Evolutionary conservation across 2,113 vertebrate genomes (phyloP), one percentile per base, ranked within the genome.

Genomic region (Clarias macrocephalus): DNA sequence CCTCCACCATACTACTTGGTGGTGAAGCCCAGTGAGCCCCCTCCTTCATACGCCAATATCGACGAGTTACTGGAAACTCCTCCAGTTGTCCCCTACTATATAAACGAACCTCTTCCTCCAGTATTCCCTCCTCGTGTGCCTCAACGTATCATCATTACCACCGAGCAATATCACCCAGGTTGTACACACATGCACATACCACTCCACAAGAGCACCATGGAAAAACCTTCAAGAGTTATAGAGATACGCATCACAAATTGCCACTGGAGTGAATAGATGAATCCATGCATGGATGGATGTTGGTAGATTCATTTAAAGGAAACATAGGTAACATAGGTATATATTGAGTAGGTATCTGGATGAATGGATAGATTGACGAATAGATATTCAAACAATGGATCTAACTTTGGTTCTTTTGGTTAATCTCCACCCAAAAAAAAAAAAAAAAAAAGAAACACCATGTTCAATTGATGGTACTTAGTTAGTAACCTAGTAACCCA

Each of bases 1-100:
- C 91, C 90, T 10, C 89, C 88, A 13, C 84, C 88, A 1, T 91
- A 90, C 85, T 85, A 83, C 59, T 83, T 48, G 15, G 88, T 85
- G 82, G 30, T 84, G 62, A 88, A 88, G 52, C 75, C 54, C 3
- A 82, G 80, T 63, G 65, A 81, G 0, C 80, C 73, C 1, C 88
- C 86, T 15, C 89, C 89, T 85, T 42, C 79, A 48, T 90, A 92
- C 81, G 60, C 72, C 11, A 57, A 37, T 18, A 16, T 63, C 63
- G 66, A 82, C 18, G 56, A 65, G 15, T 48, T 72, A 28, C 21
- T 62, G 2, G 12, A 82, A 42, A 13, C 25, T 10, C 56, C 84
- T 79, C 18, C 85, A 1, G n/a, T 63, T 82, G 62, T 70, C 8
- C 82, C 89, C n/a, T 84, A 87, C 83, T 86, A 90, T 82, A 85